Conservation (phyloP, 1,140 invertebrate species). For the Leptinotarsa lineolata region DNA sequence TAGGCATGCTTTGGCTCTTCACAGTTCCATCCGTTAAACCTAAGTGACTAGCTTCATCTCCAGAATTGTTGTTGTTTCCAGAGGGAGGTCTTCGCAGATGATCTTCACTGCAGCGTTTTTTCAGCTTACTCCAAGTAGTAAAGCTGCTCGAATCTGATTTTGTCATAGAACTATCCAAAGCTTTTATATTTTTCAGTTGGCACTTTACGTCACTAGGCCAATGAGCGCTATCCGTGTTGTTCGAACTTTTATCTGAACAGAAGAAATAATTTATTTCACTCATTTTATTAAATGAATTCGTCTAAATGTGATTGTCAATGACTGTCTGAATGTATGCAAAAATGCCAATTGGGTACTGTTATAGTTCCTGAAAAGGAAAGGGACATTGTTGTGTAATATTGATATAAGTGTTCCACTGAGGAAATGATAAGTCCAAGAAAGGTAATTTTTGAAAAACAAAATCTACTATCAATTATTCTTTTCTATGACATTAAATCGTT, state of each 20-base stretch:
- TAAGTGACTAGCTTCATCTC: slow-evolving; percentile 57
- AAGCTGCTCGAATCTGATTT: slow-evolving; percentile 79
- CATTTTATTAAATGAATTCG: too few relatives aligned
- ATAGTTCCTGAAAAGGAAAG: too few relatives aligned
- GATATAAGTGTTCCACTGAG: too few relatives aligned
- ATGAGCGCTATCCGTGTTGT: slow-evolving; percentile 39
- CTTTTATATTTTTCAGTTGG: slow-evolving; percentile 33
- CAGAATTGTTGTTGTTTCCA: slow-evolving; percentile 73
- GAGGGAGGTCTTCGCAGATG: slow-evolving; percentile 69
- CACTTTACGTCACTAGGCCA: slow-evolving; percentile 36
- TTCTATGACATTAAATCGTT: too few relatives aligned
- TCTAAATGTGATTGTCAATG: too few relatives aligned
- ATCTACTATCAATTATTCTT: too few relatives aligned
- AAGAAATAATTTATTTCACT: background rate
- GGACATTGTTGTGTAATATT: too few relatives aligned
- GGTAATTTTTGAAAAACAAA: too few relatives aligned
- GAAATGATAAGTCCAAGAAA: too few relatives aligned
- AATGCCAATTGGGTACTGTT: too few relatives aligned
- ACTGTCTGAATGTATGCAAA: too few relatives aligned
- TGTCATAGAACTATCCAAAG: slow-evolving; percentile 74
- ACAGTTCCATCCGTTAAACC: slow-evolving; percentile 56
- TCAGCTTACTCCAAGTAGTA: slow-evolving; percentile 83
- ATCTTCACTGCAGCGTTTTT: slow-evolving; percentile 61
- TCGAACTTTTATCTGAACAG: slow-evolving; percentile 49
- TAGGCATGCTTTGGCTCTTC: slow-evolving; percentile 78